phyloP scores from a whole-genome alignment of 2,113 vertebrate genomes.

The Typhlomys cinereus region DNA sequence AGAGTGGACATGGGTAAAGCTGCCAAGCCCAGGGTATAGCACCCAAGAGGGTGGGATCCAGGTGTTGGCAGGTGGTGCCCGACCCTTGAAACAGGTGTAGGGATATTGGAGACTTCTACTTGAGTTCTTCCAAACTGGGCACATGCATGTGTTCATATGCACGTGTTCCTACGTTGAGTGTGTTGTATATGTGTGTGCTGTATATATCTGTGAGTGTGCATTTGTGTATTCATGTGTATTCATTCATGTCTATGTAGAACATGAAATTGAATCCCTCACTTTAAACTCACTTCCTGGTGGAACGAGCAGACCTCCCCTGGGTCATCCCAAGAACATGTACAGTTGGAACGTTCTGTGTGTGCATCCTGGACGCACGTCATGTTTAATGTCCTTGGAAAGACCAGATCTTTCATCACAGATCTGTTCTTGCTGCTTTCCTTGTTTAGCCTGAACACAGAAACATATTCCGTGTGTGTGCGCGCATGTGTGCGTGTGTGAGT shows the following conservation, averaged over 20 bases:
- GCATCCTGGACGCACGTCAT: background rate
- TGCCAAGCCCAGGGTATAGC: background rate
- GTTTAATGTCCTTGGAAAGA: background rate
- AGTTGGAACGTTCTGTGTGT: too few relatives aligned
- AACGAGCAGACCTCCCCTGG: too few relatives aligned
- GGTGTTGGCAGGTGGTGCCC: background rate
- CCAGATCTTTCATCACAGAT: background rate
- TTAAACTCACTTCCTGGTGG: background rate
- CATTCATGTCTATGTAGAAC: background rate
- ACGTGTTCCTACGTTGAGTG: too few relatives aligned
- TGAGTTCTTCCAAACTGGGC: fast-evolving
- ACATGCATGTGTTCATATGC: too few relatives aligned
- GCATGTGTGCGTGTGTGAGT: too few relatives aligned
- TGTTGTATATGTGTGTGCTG: too few relatives aligned
- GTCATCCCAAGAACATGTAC: background rate
- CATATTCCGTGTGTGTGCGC: too few relatives aligned
- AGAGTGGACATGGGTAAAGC: background rate
- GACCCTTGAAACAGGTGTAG: fast-evolving
- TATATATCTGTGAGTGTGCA: fast-evolving
- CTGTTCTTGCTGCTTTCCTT: background rate
- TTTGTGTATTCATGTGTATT: too few relatives aligned
- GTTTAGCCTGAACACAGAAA: background rate
- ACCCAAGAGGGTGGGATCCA: background rate
- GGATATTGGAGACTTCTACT: too few relatives aligned
- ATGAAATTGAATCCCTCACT: background rate